Conservation (phyloP, 1,140 invertebrate species). For the Whitmania pigra region DNA sequence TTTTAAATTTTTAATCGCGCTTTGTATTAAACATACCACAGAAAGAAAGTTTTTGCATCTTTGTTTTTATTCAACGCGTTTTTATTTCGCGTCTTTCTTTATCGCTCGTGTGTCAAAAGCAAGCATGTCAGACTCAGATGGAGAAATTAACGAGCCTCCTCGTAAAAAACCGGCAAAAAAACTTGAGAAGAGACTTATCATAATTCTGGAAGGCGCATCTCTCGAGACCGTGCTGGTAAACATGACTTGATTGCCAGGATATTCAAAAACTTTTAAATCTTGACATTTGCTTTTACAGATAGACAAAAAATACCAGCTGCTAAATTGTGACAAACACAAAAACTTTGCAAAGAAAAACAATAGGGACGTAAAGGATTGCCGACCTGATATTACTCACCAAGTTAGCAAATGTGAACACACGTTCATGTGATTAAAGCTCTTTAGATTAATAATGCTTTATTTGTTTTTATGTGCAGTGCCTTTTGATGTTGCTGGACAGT, state of each 20-base stretch:
- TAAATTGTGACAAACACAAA: slow-evolving; percentile 86
- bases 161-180: slow-evolving; percentile 46
- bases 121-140: slow-evolving; percentile 22
- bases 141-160: slow-evolving; percentile 32
- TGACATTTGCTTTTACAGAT: slow-evolving; percentile 48
- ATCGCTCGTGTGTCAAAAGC: not conserved
- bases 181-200: slow-evolving; percentile 76
- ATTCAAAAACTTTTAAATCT: slow-evolving; percentile 1
- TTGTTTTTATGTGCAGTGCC: slow-evolving; percentile 47
- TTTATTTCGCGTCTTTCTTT: no score
- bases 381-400: slow-evolving; percentile 90
- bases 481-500: slow-evolving; percentile 90
- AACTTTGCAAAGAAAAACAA: slow-evolving; percentile 70
- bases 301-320: slow-evolving; percentile 71
- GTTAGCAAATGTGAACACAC: slow-evolving; percentile 27
- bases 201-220: slow-evolving; percentile 84
- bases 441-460: slow-evolving; percentile 8
- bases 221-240: slow-evolving; percentile 85
- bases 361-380: slow-evolving; percentile 64
- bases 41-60: no score
- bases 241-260: slow-evolving; percentile 20
- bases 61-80: no score
- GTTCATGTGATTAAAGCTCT: not conserved
- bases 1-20: no score
- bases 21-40: no score